A percentile compares a stretch with the other conserved stretches of the same genome.
Evolutionary conservation across 2,113 vertebrate genomes (phyloP).

Genomic region (Prinia subflava): DNA sequence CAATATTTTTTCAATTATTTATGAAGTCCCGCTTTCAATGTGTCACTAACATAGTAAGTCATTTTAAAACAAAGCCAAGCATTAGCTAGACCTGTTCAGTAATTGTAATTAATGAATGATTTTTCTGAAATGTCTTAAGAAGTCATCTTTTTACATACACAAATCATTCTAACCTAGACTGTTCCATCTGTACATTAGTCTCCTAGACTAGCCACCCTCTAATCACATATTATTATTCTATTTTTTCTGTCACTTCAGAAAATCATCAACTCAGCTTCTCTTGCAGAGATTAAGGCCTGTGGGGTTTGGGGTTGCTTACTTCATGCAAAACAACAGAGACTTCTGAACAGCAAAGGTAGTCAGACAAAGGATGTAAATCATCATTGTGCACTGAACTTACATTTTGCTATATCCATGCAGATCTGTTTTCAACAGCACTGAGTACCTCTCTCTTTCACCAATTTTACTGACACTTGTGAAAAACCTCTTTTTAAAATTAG

Average conservation of each 20-base stretch:
- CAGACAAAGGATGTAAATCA: neutral
- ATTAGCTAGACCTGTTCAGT: neutral
- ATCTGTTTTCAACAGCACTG: neutral
- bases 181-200: neutral
- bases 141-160: fast-evolving
- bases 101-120: neutral
- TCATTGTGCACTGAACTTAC: neutral
- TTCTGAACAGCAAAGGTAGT: neutral
- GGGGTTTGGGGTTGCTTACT: neutral
- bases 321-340: neutral
- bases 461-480: neutral
- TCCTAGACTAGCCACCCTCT: neutral
- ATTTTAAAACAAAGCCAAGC: neutral
- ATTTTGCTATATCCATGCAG: neutral
- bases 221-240: neutral
- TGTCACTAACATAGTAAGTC: neutral
- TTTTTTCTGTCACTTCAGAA: neutral
- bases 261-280: neutral
- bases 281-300: neutral
- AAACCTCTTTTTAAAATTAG: neutral
- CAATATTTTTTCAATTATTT: neutral
- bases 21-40: neutral
- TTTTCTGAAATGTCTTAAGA: neutral
- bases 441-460: neutral
- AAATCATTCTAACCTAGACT: neutral